phyloP scores from a whole-genome alignment of 2,113 vertebrate species.

The Hymenochirus boettgeri region DNA sequence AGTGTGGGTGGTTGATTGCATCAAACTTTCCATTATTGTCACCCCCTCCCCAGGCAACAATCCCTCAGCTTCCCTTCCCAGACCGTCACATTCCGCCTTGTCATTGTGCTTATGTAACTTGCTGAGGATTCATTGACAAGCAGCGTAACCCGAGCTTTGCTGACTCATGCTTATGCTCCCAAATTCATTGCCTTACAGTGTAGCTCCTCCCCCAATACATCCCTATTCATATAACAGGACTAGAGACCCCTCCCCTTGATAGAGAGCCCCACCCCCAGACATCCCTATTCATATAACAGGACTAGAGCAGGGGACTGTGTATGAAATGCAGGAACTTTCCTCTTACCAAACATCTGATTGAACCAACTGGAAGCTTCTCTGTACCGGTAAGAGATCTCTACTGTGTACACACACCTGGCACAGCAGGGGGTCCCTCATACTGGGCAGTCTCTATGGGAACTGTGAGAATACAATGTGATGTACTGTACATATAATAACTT shows the following conservation, averaged over 20 bases:
- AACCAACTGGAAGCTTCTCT: not conserved
- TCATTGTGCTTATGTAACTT: conserved; percentile 5
- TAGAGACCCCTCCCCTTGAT: too few species aligned
- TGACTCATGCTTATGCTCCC: conserved; percentile 33
- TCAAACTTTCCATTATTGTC: too few species aligned
- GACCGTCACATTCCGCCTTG: too few species aligned
- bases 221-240: conserved; percentile 9
- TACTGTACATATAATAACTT: too few species aligned
- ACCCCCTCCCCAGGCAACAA: too few species aligned
- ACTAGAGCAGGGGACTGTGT: not conserved
- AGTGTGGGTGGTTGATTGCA: too few species aligned
- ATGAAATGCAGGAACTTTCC: conserved; percentile 1
- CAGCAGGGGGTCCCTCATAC: not conserved
- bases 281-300: conserved; percentile 12
- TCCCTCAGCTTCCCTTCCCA: too few species aligned
- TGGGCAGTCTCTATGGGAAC: too few species aligned
- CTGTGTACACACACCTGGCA: not conserved
- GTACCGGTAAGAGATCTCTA: not conserved
- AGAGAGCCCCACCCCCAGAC: too few species aligned
- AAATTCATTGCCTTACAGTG: not conserved
- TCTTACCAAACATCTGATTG: not conserved
- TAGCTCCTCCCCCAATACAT: not conserved
- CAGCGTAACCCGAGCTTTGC: conserved; percentile 13
- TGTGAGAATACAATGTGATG: too few species aligned
- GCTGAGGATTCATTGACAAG: conserved; percentile 23